Conservation (phyloP, 2,888 invertebrate genomes). For the Drepanosiphum platanoidis region DNA sequence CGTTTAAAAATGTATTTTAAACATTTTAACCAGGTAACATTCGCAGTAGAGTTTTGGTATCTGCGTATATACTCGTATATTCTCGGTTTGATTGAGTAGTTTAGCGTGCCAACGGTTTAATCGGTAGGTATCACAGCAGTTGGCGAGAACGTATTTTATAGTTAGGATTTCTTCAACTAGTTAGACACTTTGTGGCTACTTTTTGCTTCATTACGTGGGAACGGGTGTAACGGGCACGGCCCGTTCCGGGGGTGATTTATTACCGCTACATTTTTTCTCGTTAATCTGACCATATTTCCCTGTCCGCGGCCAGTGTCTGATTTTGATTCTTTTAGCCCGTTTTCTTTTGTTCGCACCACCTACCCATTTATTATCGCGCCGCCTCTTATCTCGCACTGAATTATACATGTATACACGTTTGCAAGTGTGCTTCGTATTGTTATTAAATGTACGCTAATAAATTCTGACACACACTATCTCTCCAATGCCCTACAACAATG, state of each 20-base stretch:
- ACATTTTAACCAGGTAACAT: too few species aligned
- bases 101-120: background rate
- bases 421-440: background rate
- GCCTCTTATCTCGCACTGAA: background rate
- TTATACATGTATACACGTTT: too few species aligned
- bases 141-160: background rate
- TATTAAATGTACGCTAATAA: background rate
- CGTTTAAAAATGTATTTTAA: too few species aligned
- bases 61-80: too few species aligned
- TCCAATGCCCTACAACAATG: background rate
- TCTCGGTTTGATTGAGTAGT: background rate
- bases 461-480: background rate
- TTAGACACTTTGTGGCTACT: background rate
- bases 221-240: background rate
- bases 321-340: background rate
- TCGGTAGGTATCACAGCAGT: background rate
- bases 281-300: background rate
- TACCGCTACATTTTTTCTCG: conserved; percentile 7
- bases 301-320: background rate
- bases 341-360: background rate
- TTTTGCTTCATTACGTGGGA: background rate
- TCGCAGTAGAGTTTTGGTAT: too few species aligned
- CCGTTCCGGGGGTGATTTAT: conserved; percentile 21
- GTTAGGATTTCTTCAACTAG: background rate
- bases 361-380: background rate